Conservation (phyloP, 2,888 invertebrate genomes). For the Sesia bembeciformis region DNA sequence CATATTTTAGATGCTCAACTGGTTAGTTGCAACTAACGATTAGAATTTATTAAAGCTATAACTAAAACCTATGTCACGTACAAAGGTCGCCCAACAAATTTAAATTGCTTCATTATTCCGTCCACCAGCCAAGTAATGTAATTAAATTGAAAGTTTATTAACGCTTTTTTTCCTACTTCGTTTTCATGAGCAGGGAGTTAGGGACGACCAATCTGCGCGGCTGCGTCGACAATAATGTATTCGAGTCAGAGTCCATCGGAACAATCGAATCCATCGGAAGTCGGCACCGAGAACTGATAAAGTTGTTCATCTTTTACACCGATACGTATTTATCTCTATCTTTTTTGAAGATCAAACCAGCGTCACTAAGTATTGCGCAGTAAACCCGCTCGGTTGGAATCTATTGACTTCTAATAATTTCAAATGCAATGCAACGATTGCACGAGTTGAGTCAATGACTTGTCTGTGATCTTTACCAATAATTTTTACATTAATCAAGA, state of each 20-base stretch:
- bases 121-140: background rate
- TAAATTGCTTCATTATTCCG: background rate
- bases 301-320: conserved; percentile 24
- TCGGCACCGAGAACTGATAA: conserved; percentile 27
- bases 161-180: background rate
- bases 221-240: conserved; percentile 31
- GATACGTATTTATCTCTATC: conserved; percentile 9
- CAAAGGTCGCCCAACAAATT: background rate
- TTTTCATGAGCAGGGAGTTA: background rate
- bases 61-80: background rate
- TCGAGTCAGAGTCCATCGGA: conserved; percentile 30
- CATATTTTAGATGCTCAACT: too few relatives aligned
- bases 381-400: too few relatives aligned
- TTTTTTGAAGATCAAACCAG: background rate
- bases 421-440: too few relatives aligned
- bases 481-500: too few relatives aligned
- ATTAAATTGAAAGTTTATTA: background rate
- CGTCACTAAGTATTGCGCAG: background rate
- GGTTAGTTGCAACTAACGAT: background rate
- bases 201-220: conserved; percentile 13
- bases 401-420: too few relatives aligned
- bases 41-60: background rate
- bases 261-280: conserved; percentile 37
- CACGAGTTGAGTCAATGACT: too few relatives aligned
- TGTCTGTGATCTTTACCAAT: too few relatives aligned